These are phyloP conservation scores for Escarpia spicata DNA, from an alignment of 2,888 invertebrate species.

Conservation along the genomic window DNA sequence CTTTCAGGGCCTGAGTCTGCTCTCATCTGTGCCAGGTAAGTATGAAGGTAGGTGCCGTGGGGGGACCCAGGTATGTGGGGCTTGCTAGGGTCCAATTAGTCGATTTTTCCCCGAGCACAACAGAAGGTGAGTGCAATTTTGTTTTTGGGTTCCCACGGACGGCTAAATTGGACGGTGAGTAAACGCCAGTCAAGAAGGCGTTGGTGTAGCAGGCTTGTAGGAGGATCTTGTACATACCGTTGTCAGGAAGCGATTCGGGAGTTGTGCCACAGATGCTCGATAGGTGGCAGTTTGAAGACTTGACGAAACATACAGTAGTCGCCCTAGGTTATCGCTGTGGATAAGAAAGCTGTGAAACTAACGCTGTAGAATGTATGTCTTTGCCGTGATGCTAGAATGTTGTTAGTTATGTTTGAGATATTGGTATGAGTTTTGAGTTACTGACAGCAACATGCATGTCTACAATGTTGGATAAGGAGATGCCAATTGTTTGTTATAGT, in stretches of 20 bases:
- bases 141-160: background rate
- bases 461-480: background rate
- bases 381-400: background rate
- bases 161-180: background rate
- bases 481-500: background rate
- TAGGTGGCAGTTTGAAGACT: background rate
- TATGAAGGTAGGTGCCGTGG: background rate
- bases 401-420: background rate
- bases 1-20: background rate
- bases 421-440: background rate
- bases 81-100: background rate
- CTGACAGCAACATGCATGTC: background rate
- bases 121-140: background rate
- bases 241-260: background rate
- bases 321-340: background rate
- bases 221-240: background rate
- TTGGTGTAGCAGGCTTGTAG: background rate
- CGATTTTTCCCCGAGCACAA: background rate
- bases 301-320: background rate
- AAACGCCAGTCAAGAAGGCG: background rate
- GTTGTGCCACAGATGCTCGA: background rate
- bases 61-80: slow-evolving; percentile 6
- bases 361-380: too few relatives aligned
- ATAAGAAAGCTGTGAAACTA: background rate
- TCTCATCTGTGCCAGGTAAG: background rate